Evolutionary conservation across 2,113 vertebrate genomes (phyloP), one percentile per base, ranked within the genome.

Genomic region (Brienomyrus brachyistius): DNA sequence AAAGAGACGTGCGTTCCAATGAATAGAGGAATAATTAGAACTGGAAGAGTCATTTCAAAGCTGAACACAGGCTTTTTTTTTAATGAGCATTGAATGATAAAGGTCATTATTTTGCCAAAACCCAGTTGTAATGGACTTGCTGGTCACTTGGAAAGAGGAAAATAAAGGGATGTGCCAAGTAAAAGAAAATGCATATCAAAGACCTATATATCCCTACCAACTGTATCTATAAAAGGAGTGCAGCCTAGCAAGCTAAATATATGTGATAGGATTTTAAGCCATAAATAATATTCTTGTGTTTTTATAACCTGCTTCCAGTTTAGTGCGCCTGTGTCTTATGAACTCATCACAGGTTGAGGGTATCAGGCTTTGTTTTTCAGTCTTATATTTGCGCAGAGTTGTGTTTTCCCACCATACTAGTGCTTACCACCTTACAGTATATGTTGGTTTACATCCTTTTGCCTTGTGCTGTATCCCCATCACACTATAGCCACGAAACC

Each of bases 11-110:
- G 70, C 43, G 31, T 40, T 89, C 15, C 54, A 48, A 47, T 43
- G 77, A 89, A 45, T 3, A 82, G 48, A 89, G 70, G 66, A 89
- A 48, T 74, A 52, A 54, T 74, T 50, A 52, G 10, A 21, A 31
- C 66, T 80, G 47, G 50, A 45, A 17, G 47, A 51, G 70, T 82
- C 74, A 56, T 83, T 74, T 40, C 19, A 56, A 48, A 51, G 11
- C 19, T n/a, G 66, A 31, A 83, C n/a, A 35, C 27, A 21, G 19
- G 74, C 54, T 66, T 31, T 66, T 66, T 21, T 82, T 40, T 43
- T 82, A 82, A 89, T 83, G 74, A 83, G 74, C 74, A 82, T 56
- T 56, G 50, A 89, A 83, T 40, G 74, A 23, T 83, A 45, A 82
- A 89, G 88, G 48, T 80, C 70, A 11, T 74, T 86, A 51, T 47